Evolutionary conservation across 1,140 invertebrate genomes (phyloP).

Genomic region (Zaprionus taronus): DNA sequence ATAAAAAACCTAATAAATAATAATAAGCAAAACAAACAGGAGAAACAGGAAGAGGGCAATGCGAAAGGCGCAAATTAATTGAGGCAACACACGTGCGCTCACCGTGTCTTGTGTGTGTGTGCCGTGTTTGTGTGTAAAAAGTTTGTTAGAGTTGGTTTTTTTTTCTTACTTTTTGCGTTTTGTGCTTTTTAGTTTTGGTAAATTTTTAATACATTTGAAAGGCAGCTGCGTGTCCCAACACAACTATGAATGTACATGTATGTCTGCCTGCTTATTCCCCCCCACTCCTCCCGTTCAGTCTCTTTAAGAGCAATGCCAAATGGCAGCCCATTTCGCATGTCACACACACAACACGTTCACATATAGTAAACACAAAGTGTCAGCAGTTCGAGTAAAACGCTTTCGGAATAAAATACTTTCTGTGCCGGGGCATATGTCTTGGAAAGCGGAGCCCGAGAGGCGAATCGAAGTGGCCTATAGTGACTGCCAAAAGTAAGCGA

Average conservation of each 20-base stretch:
- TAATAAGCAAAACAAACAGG: conserved; percentile 37
- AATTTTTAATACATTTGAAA: conserved; percentile 65
- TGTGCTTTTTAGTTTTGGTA: conserved; percentile 47
- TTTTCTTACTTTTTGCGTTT: conserved; percentile 9
- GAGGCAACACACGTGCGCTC: conserved; percentile 39
- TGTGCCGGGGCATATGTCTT: conserved; percentile 57
- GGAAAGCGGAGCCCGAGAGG: conserved; percentile 25
- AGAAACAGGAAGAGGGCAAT: neutral
- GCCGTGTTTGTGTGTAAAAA: conserved; percentile 9
- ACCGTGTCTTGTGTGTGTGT: conserved; percentile 10
- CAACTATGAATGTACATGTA: neutral
- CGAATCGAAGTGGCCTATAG: neutral
- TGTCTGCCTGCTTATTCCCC: neutral
- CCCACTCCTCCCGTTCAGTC: neutral
- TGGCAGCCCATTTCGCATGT: conserved; percentile 10
- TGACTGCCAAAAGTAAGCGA: conserved; percentile 12
- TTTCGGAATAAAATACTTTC: conserved; percentile 31
- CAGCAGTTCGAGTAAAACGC: conserved; percentile 34
- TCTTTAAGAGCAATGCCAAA: neutral
- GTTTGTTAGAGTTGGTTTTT: conserved; percentile 39
- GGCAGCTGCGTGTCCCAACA: conserved; percentile 27
- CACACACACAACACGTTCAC: neutral
- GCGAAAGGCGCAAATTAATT: conserved; percentile 35
- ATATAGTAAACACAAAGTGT: conserved; percentile 9
- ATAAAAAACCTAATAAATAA: conserved; percentile 61